Conservation (phyloP, 2,888 invertebrate genomes). For the Morpho deidamia region DNA sequence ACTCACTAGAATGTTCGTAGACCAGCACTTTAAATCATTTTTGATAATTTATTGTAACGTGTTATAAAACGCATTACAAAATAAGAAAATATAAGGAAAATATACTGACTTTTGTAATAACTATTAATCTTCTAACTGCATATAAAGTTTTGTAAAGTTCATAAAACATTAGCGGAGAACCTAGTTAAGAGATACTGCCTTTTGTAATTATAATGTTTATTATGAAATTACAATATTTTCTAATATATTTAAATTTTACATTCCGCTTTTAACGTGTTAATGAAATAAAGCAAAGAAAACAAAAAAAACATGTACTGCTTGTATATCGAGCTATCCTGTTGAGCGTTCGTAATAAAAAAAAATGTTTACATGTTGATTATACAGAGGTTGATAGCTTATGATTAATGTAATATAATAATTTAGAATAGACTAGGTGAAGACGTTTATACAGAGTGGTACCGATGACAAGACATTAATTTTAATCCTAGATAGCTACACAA, state of each 20-base stretch:
- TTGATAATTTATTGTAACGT: too few species aligned
- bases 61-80: too few species aligned
- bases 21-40: not conserved
- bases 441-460: too few species aligned
- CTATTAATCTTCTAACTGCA: too few species aligned
- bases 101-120: too few species aligned
- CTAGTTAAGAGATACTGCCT: not conserved
- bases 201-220: slow-evolving; percentile 33
- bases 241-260: slow-evolving; percentile 34
- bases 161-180: slow-evolving; percentile 3
- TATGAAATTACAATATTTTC: not conserved
- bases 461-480: too few species aligned
- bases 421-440: slow-evolving; percentile 15
- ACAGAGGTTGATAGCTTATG: slow-evolving; percentile 15
- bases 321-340: slow-evolving; percentile 4
- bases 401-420: slow-evolving; percentile 11
- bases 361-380: slow-evolving; percentile 15
- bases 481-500: too few species aligned
- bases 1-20: slow-evolving; percentile 4
- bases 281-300: not conserved
- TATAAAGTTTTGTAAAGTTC: too few species aligned
- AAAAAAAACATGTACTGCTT: not conserved
- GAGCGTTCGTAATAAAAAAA: slow-evolving; percentile 7
- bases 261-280: slow-evolving; percentile 61
- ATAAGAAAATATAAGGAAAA: too few species aligned